Evolutionary conservation across 2,113 vertebrate genomes (phyloP).

Genomic region (Notarius lentiginosus): DNA sequence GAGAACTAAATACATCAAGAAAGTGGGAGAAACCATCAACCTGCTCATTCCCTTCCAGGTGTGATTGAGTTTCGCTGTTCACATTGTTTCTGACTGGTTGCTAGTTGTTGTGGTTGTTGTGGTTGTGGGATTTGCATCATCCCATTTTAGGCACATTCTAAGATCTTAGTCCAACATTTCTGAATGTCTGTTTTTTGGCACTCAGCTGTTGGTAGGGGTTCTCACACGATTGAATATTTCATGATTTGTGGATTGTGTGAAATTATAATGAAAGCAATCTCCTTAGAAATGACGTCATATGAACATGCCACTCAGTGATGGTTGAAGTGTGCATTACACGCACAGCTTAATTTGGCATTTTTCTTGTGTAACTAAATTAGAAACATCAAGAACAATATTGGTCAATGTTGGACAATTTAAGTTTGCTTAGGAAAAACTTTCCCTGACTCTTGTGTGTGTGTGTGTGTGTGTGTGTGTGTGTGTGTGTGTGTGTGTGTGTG

Average conservation of each 20-base stretch:
- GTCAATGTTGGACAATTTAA: neutral
- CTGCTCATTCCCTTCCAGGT: slow-evolving; percentile 90
- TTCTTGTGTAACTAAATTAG: neutral
- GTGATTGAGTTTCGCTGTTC: neutral
- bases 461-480: no score
- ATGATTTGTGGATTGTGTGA: neutral
- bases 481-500: neutral
- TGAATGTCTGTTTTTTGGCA: neutral
- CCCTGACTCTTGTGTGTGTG: neutral
- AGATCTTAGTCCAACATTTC: neutral
- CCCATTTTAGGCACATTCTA: neutral
- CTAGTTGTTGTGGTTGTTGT: neutral
- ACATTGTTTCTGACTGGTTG: neutral
- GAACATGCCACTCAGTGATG: neutral
- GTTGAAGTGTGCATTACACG: neutral
- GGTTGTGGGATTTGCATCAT: no score
- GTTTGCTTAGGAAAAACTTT: neutral
- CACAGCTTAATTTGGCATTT: neutral
- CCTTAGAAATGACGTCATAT: neutral
- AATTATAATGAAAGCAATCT: neutral
- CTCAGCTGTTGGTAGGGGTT: neutral
- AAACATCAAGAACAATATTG: neutral
- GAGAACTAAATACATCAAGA: slow-evolving; percentile 81
- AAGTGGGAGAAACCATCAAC: slow-evolving; percentile 84
- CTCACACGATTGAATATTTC: neutral